phyloP scores from a whole-genome alignment of 2,888 invertebrate species.

The Atrina japonica region DNA sequence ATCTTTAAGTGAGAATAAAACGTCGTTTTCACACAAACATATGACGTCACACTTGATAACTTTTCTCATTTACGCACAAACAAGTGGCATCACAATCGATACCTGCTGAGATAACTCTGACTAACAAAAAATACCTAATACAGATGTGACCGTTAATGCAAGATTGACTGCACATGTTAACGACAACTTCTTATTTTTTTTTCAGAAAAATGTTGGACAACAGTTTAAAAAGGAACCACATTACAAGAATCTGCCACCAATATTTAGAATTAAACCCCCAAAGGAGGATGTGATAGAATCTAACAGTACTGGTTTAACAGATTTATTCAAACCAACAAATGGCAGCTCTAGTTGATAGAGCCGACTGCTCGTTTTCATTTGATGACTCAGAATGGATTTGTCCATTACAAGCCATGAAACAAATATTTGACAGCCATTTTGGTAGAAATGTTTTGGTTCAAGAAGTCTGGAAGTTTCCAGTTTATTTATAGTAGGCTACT shows the following conservation, averaged over 20 bases:
- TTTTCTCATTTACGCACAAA: too few relatives aligned
- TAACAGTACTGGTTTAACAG: conserved; percentile 70
- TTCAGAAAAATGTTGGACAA: conserved; percentile 91
- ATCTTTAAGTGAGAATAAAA: too few relatives aligned
- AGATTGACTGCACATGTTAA: too few relatives aligned
- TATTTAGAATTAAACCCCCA: conserved; percentile 60
- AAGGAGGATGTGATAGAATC: conserved; percentile 54
- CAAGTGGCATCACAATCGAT: too few relatives aligned
- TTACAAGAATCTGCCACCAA: conserved; percentile 90
- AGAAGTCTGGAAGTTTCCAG: too few relatives aligned
- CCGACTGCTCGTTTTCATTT: neutral
- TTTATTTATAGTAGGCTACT: too few relatives aligned
- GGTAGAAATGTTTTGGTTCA: neutral
- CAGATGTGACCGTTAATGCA: too few relatives aligned
- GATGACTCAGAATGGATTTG: neutral
- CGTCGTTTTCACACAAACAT: too few relatives aligned
- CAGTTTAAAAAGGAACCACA: conserved; percentile 93
- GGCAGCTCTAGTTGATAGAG: neutral
- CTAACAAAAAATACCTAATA: too few relatives aligned
- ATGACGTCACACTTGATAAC: too few relatives aligned
- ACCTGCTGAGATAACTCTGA: too few relatives aligned
- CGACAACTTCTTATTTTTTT: too few relatives aligned
- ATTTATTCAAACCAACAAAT: conserved; percentile 67
- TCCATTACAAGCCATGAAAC: neutral
- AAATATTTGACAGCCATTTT: neutral